These are phyloP conservation scores for Euwallacea similis DNA, from an alignment of 1,140 invertebrate species.

Conservation along the genomic window DNA sequence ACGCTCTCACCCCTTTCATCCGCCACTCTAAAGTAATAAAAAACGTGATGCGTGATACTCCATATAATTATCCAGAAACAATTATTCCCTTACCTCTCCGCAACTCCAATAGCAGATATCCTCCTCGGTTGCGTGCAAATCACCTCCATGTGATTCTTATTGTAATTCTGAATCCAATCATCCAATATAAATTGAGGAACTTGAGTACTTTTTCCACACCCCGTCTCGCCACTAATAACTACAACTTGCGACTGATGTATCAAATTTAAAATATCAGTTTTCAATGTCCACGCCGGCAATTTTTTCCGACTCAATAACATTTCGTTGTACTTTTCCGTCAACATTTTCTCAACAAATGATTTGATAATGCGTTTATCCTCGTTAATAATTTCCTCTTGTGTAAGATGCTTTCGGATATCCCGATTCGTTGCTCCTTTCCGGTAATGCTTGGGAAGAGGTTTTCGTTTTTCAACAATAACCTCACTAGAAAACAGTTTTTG, in stretches of 20 bases:
- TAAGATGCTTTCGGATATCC: constrained; percentile 57
- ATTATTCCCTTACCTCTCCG: constrained; percentile 60
- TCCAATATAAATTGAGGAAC: constrained; percentile 92
- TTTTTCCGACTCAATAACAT: constrained; percentile 64
- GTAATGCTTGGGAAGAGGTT: constrained; percentile 60
- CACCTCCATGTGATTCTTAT: constrained; percentile 70
- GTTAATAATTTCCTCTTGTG: constrained; percentile 58
- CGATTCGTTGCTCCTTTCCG: constrained; percentile 59
- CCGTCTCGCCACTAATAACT: constrained; percentile 83
- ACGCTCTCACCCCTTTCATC: constrained; percentile 81
- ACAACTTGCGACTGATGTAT: constrained; percentile 69
- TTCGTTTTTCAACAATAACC: constrained; percentile 48
- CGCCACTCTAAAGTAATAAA: constrained; percentile 64
- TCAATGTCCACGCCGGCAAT: constrained; percentile 70
- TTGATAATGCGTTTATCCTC: constrained; percentile 65
- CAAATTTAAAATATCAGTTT: constrained; percentile 65
- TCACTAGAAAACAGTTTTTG: constrained; percentile 47
- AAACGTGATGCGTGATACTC: background rate
- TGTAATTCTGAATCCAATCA: constrained; percentile 63
- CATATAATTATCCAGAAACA: background rate
- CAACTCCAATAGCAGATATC: constrained; percentile 89
- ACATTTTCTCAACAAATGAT: constrained; percentile 61
- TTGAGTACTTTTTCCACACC: constrained; percentile 89
- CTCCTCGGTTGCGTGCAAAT: constrained; percentile 91
- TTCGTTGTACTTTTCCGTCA: constrained; percentile 63